Evolutionary conservation across 1,140 invertebrate species (phyloP).

Genomic region (silkworm (Bombyx mori)): DNA sequence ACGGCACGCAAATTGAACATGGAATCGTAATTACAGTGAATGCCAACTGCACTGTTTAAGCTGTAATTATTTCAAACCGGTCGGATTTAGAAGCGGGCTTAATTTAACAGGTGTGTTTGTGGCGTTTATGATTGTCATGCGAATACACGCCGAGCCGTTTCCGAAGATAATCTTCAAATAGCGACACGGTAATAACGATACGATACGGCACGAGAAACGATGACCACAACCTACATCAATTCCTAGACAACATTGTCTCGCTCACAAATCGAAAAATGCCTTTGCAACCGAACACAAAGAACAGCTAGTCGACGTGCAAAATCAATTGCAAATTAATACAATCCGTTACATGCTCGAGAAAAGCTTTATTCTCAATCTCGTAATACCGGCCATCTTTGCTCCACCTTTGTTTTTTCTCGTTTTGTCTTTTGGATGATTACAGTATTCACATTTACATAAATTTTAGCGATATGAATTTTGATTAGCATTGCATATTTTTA

Average conservation of each 20-base stretch:
- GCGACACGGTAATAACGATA: slow-evolving; percentile 25
- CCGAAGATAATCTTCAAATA: too few species aligned
- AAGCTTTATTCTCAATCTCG: slow-evolving; percentile 6
- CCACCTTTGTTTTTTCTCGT: neutral
- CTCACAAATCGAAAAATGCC: slow-evolving; percentile 45
- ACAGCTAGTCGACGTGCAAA: slow-evolving; percentile 38
- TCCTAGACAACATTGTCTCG: slow-evolving; percentile 21
- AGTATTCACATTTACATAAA: neutral
- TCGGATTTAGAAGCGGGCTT: too few species aligned
- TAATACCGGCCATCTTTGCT: neutral
- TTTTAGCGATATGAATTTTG: too few species aligned
- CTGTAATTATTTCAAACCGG: slow-evolving; percentile 31
- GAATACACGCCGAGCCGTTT: too few species aligned
- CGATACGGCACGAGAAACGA: slow-evolving; percentile 19
- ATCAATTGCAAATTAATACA: slow-evolving; percentile 29
- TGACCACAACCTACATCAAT: slow-evolving; percentile 47
- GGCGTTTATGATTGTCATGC: too few species aligned
- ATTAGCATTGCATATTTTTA: too few species aligned
- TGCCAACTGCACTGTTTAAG: slow-evolving; percentile 38
- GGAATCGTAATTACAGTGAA: slow-evolving; percentile 37
- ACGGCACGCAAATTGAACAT: slow-evolving; percentile 43
- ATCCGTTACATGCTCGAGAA: slow-evolving; percentile 35
- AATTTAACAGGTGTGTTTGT: too few species aligned
- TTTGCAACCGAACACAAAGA: slow-evolving; percentile 38
- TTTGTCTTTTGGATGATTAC: neutral